Conservation (phyloP, 2,888 invertebrate genomes). For the Therioaphis trifolii region DNA sequence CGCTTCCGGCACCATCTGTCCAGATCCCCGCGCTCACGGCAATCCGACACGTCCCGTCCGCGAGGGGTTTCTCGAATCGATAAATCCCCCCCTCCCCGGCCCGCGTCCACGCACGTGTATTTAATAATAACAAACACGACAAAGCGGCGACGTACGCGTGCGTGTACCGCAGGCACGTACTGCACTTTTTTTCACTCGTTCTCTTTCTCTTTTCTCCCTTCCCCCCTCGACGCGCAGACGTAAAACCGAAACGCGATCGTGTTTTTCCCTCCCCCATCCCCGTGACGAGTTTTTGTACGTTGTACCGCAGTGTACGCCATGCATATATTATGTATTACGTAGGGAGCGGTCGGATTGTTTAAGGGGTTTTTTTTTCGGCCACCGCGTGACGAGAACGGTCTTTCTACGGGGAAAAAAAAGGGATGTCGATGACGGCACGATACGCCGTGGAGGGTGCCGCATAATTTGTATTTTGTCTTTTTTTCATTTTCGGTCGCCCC, state of each 20-base stretch:
- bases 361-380: not conserved
- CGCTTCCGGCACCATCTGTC: too few relatives aligned
- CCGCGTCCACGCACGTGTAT: not conserved
- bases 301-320: not conserved
- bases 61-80: conserved; percentile 17
- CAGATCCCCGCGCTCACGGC: not conserved
- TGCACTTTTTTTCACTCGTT: not conserved
- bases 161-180: too few relatives aligned
- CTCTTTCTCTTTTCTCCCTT: not conserved
- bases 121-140: not conserved
- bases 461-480: too few relatives aligned
- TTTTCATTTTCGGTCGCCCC: too few relatives aligned
- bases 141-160: not conserved
- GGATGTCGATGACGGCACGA: too few relatives aligned
- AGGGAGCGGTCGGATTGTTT: not conserved
- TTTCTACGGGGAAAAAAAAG: too few relatives aligned
- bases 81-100: conserved; percentile 11
- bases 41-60: conserved; percentile 9
- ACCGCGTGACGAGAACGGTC: not conserved
- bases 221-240: not conserved
- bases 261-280: not conserved
- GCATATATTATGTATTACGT: not conserved
- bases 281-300: not conserved
- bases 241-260: not conserved
- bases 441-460: too few relatives aligned